Evolutionary conservation across 2,888 invertebrate species (phyloP).

Genomic region (Chrysolina americana): DNA sequence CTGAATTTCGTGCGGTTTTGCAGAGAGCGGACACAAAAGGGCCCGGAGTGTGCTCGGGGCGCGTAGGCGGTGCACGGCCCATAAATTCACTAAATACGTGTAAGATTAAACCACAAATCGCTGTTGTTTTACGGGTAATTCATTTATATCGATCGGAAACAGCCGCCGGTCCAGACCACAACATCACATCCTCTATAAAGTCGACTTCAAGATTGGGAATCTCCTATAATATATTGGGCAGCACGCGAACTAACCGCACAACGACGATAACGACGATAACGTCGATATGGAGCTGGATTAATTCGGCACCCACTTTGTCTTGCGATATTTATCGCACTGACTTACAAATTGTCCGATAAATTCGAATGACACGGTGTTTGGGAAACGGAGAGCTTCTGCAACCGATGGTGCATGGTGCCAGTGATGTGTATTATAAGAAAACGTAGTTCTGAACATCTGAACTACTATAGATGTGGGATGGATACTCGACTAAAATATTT

Average conservation of each 20-base stretch:
- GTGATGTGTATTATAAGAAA: too few species aligned
- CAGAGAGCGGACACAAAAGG: slow-evolving; percentile 54
- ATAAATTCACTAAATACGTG: slow-evolving; percentile 69
- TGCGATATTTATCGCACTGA: slow-evolving; percentile 18
- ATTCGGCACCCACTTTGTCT: slow-evolving; percentile 40
- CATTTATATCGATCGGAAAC: slow-evolving; percentile 68
- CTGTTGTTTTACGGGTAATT: slow-evolving; percentile 70
- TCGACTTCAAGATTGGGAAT: slow-evolving; percentile 42
- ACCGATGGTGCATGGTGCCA: slow-evolving; percentile 4
- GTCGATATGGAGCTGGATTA: slow-evolving; percentile 42
- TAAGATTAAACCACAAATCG: slow-evolving; percentile 71
- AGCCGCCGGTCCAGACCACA: slow-evolving; percentile 54
- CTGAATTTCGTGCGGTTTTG: slow-evolving; percentile 57
- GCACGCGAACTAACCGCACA: slow-evolving; percentile 33
- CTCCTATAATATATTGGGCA: slow-evolving; percentile 40
- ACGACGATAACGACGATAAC: slow-evolving; percentile 42
- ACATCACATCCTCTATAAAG: slow-evolving; percentile 50
- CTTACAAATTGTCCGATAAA: slow-evolving; percentile 21
- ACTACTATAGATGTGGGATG: too few species aligned
- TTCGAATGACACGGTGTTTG: slow-evolving; percentile 9
- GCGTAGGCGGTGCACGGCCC: slow-evolving; percentile 62
- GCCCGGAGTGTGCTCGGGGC: slow-evolving; percentile 51
- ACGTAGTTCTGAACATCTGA: too few species aligned
- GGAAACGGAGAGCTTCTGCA: background rate
- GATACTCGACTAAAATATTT: too few species aligned